Base-by-base conservation (phyloP, 2,113 vertebrate genomes). In the Neoarius graeffei region DNA sequence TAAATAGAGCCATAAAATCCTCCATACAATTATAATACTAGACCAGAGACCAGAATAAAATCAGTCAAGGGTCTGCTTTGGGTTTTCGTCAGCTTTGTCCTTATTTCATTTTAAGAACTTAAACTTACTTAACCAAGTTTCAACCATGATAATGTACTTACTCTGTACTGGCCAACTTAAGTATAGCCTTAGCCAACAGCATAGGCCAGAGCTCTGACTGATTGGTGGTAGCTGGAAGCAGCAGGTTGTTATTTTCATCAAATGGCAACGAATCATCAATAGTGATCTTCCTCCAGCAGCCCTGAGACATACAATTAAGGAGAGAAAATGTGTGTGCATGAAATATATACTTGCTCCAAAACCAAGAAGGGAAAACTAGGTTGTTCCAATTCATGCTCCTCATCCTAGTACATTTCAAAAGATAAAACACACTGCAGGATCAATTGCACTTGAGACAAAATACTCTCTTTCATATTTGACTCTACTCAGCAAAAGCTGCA, bases 231-330 rank as follows among this genome's bases (percentile, higher is more conserved):
- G 95, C 92, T 82, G 98, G 98, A 71, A 99, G 96, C 90, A 99
- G 94, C 54, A 99, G 91, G 64, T 96, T 95, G 79, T 96, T 95
- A 6, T 96, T 94, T 92, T 97, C 95, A 89, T 93, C 95, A 92
- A 99, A 99, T 56, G 98, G 98, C 93, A 99, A 92, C 5, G 89
- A 93, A 89, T 99, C 98, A 92, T 99, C 98, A 23, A 99, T 92
- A 50, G 92, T 93, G 91, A 99, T 95, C 93, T 97, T 99, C 92
- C 98, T 97, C 98, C 98, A 99, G 89, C 95, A 96, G 1, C 98
- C 98, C 98, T 99, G 81, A 86, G 90, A 92, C 84, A 50, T 74
- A 92, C 76, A 85, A 71, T 87, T 2, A 83, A 50, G 84, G 50
- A 35, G 1, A 85, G 6, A 19, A 6, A 76, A 35, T 82, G 25